phyloP scores from a whole-genome alignment of 2,113 vertebrate genomes.

The Eublepharis macularius region DNA sequence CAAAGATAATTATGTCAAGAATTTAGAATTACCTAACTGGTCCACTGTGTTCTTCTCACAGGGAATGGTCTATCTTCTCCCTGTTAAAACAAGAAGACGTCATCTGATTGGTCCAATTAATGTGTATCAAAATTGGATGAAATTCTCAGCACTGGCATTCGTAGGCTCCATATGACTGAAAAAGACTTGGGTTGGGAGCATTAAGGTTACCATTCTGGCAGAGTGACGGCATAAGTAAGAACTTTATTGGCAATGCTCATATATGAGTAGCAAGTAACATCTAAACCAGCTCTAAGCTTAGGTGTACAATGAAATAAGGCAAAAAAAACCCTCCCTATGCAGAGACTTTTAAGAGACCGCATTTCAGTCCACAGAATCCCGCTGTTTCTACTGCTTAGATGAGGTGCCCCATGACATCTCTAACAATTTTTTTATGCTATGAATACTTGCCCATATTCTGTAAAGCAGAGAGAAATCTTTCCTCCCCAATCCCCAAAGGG shows the following conservation, averaged over 20 bases:
- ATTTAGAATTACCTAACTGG: too few species aligned
- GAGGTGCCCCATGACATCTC: neutral
- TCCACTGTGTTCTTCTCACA: neutral
- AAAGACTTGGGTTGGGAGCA: neutral
- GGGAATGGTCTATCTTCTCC: neutral
- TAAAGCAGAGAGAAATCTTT: neutral
- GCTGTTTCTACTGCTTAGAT: conserved; percentile 7
- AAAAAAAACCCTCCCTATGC: neutral
- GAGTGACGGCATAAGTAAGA: too few species aligned
- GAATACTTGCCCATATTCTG: neutral
- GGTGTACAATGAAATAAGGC: neutral
- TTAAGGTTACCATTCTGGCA: neutral
- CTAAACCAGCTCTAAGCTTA: neutral
- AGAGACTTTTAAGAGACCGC: neutral
- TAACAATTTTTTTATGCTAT: neutral
- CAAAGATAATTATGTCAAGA: too few species aligned
- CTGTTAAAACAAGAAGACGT: neutral
- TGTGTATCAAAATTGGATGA: neutral
- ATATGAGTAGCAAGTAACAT: neutral
- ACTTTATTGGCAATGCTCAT: too few species aligned
- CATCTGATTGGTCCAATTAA: neutral
- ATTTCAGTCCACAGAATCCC: neutral
- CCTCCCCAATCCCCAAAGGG: conserved; percentile 2
- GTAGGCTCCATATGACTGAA: neutral
- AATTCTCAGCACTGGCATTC: neutral